Percentiles rank a stretch among this genome's conserved stretches.
These are phyloP conservation scores for Pseudochirops corinnae DNA, from an alignment of 2,797 vertebrate species.

Conservation along the genomic window DNA sequence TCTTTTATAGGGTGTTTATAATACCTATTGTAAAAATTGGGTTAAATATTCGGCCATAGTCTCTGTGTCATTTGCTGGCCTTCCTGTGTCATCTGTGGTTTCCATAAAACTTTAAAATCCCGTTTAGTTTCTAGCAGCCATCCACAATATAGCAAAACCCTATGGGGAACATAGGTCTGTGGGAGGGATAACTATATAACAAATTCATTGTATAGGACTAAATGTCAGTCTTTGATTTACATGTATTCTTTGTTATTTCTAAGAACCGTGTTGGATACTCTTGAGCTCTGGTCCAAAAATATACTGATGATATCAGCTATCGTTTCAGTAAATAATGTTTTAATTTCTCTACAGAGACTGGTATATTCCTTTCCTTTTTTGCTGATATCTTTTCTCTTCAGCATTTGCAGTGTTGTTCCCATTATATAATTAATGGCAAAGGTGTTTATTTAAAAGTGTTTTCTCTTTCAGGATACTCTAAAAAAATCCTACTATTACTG, in stretches of 20 bases:
- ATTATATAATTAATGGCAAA: constrained; percentile 76
- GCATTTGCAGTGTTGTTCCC: constrained; percentile 65
- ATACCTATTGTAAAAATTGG: not conserved
- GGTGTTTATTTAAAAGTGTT: constrained; percentile 71
- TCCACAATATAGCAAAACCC: not conserved
- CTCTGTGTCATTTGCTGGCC: not conserved
- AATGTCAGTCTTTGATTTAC: not conserved
- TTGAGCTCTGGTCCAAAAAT: constrained; percentile 24
- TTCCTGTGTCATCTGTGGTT: not conserved
- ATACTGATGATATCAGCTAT: constrained; percentile 32
- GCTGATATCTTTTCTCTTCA: constrained; percentile 59
- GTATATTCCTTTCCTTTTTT: constrained; percentile 18
- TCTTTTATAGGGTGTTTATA: not conserved
- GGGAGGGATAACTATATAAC: not conserved
- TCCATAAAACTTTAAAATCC: not conserved
- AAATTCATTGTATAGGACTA: too few relatives aligned
- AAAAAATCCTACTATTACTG: constrained; percentile 58
- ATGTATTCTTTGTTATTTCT: not conserved
- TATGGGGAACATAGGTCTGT: not conserved
- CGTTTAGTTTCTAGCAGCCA: not conserved
- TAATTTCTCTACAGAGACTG: constrained; percentile 64
- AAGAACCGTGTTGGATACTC: constrained; percentile 2
- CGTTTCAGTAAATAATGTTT: constrained; percentile 49
- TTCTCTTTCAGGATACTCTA: constrained; percentile 66
- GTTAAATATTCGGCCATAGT: not conserved